Evolutionary conservation across 2,113 vertebrate species (phyloP).

Genomic region (Calidris pygmaea): DNA sequence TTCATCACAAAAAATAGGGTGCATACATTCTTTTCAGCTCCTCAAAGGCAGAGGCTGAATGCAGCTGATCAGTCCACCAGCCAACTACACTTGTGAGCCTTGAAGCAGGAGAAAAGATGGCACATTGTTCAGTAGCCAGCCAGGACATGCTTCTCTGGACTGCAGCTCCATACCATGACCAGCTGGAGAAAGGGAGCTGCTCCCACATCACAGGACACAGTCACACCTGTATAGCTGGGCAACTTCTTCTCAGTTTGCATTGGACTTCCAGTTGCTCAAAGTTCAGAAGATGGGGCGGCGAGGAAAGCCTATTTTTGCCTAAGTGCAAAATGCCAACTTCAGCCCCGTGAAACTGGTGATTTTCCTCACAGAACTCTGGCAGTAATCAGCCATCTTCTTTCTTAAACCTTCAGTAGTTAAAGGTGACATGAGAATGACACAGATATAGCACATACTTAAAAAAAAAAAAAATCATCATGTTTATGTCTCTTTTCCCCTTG

Average conservation of each 20-base stretch:
- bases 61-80: background rate
- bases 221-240: background rate
- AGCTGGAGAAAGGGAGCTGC: background rate
- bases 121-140: background rate
- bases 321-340: background rate
- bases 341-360: fast-evolving
- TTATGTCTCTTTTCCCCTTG: background rate
- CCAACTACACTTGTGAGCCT: background rate
- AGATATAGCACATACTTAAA: background rate
- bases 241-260: background rate
- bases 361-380: background rate
- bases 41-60: background rate
- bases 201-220: background rate
- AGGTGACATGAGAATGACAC: background rate
- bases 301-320: background rate
- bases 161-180: background rate
- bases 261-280: background rate
- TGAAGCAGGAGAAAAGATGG: background rate
- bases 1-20: background rate
- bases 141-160: fast-evolving
- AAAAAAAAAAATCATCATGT: too few species aligned
- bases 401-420: background rate
- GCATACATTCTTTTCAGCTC: background rate
- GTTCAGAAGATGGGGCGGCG: background rate
- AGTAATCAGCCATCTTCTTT: background rate